Base-by-base conservation (phyloP, 1,140 invertebrate species). In the Apis florea region DNA sequence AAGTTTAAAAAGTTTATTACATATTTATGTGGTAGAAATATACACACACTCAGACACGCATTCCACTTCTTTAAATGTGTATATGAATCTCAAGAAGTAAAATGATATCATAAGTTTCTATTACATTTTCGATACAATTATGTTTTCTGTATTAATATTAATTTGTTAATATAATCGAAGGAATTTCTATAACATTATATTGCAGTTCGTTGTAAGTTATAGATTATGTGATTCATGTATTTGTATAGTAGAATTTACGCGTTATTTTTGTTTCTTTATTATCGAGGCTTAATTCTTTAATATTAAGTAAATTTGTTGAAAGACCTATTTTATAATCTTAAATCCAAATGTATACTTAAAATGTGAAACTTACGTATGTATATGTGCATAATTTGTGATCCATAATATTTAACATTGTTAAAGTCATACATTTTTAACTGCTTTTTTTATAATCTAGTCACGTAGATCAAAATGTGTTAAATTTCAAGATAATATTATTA, bases 381-480 rank as follows among this genome's bases (percentile, higher is more conserved):
- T 79, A 80, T 79, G 71, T 85, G 89, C 83, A 89, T 88, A 84
- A 90, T 87, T 92, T 92, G 89, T 90, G 88, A 92, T 91, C 86
- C 79, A 88, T 90, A 90, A 88, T 90, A 89, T 90, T 89, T 88
- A 87, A 87, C 77, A 82, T 86, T 88, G 90, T 90, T 91, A 89
- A 90, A 89, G 83, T 76, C 86, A 73, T 83, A 82, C 85, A 81
- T 90, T 89, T 89, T 89, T 91, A 87, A 90, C 92, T 91, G 84
- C 87, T 92, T 90, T 91, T 79, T 90, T 91, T 91, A 92, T 92
- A 90, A 92, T 93, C 91, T 93, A 93, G 91, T 93, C 92, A 92
- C 79, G 87, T 92, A 92, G 88, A 91, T 87, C 79, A 84, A 90
- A 90, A 89, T 91, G 90, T 92, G 90, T 92, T 91, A 89, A 91